Base-by-base conservation (phyloP, 2,113 vertebrate species). In the Mystacornis crossleyi region DNA sequence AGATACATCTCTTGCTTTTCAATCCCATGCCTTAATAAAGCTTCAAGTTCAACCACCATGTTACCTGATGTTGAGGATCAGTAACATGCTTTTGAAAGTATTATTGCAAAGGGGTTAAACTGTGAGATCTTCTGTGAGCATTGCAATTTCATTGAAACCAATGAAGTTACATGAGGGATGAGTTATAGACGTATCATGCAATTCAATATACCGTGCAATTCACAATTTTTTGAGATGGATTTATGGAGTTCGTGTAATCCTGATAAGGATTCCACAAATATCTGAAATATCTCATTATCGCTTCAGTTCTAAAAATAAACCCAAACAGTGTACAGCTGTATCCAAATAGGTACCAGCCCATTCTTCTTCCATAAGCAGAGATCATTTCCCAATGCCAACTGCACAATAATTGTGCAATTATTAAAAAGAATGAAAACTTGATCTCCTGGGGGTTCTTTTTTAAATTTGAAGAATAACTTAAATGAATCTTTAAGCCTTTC, bases 161-260 rank as follows among this genome's bases (percentile, higher is more conserved):
- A 25, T 83, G 48, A 85, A 75, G 57, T 89, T 86, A 51, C 58
- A 53, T 64, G n/a, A 79, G 18, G 17, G 24, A 48, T 86, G 83
- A 95, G 45, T 92, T 86, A 81, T 40, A 40, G 34, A 58, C 33
- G 70, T 69, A 77, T 94, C 89, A 81, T 90, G 54, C n/a, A 86
- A 90, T 91, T 94, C 89, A 86, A 24, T 91, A 45, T 88, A 80
- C 79, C 40, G 2, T 86, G 62, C 86, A 81, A 89, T 94, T 94
- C 89, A 89, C 86, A 73, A 33, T 70, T 91, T 96, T 73, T 86
- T 2, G 2, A 91, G 51, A 89, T 45, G 75, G 62, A 83, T 95
- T 92, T 95, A 75, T 29, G 51, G 74, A 89, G 60, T 92, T 91
- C n/a, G 21, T 77, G 64, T 73, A 83, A 91, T 93, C 47, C 58